Evolutionary conservation across 2,797 vertebrate genomes (phyloP).

Genomic region (Sparidentex hasta): DNA sequence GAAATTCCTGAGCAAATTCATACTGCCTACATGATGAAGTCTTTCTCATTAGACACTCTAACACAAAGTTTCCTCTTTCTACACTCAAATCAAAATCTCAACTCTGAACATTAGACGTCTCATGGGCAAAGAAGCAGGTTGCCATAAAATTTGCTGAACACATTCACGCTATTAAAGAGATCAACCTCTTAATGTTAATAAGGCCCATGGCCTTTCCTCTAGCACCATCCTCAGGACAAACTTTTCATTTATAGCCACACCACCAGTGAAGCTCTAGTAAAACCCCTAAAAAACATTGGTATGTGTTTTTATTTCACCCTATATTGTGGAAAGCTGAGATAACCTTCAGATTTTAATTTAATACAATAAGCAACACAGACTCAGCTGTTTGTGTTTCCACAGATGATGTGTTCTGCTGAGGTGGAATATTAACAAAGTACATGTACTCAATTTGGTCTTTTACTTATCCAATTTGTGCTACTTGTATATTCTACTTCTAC

Average conservation of each 20-base stretch:
- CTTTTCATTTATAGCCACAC: background rate
- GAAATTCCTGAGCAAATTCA: background rate
- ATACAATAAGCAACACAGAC: background rate
- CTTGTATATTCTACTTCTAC: too few relatives aligned
- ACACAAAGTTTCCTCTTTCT: background rate
- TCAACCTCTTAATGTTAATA: slow-evolving; percentile 20
- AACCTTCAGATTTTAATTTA: background rate
- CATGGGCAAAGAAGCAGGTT: slow-evolving; percentile 1
- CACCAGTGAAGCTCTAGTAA: background rate
- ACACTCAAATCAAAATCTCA: slow-evolving; percentile 5
- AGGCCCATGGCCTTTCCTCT: slow-evolving; percentile 51
- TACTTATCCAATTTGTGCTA: too few relatives aligned
- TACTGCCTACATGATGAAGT: background rate
- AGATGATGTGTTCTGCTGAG: slow-evolving; percentile 1
- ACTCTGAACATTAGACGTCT: slow-evolving; percentile 2
- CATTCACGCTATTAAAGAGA: slow-evolving; percentile 8
- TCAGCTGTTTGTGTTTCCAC: slow-evolving; percentile 4
- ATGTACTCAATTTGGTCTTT: too few relatives aligned
- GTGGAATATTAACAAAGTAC: too few relatives aligned
- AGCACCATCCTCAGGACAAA: slow-evolving; percentile 62
- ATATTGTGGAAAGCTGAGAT: background rate
- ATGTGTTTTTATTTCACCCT: slow-evolving; percentile 15
- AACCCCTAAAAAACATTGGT: background rate
- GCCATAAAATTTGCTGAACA: slow-evolving; percentile 21
- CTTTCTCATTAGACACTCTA: background rate